Percentiles rank a stretch among this genome's conserved stretches.
Evolutionary conservation across 2,797 vertebrate species (phyloP).

Genomic region (Danio tinwini): DNA sequence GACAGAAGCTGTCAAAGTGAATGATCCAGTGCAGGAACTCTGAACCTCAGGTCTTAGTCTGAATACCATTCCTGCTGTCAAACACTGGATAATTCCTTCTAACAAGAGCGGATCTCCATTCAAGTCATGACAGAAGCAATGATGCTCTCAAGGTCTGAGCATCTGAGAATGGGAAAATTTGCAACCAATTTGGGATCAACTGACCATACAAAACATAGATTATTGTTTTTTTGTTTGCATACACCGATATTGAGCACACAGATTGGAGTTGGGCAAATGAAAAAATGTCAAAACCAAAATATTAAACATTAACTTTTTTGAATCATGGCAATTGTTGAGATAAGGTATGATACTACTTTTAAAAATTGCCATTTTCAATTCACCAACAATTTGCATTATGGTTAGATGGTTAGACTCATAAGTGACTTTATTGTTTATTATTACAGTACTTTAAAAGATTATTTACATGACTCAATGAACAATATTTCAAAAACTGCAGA

Average conservation of each 20-base stretch:
- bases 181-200: constrained; percentile 33
- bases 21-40: constrained; percentile 64
- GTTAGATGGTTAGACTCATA: too few species aligned
- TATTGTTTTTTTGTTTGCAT: constrained; percentile 14
- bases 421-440: too few species aligned
- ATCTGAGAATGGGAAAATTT: constrained; percentile 32
- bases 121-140: constrained; percentile 37
- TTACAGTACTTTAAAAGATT: too few species aligned
- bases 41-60: constrained; percentile 36
- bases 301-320: not conserved
- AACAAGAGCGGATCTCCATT: constrained; percentile 19
- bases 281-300: not conserved
- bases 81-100: constrained; percentile 26
- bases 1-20: constrained; percentile 59
- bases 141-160: constrained; percentile 1
- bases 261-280: not conserved
- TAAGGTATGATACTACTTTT: not conserved
- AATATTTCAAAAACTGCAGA: too few species aligned
- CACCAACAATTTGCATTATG: too few species aligned
- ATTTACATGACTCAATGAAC: too few species aligned
- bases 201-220: constrained; percentile 10
- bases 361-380: too few species aligned
- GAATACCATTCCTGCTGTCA: constrained; percentile 42
- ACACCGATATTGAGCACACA: not conserved
- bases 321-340: not conserved